Evolutionary conservation across 2,888 invertebrate genomes (phyloP).

Genomic region (Leptinotarsa rubiginosa): DNA sequence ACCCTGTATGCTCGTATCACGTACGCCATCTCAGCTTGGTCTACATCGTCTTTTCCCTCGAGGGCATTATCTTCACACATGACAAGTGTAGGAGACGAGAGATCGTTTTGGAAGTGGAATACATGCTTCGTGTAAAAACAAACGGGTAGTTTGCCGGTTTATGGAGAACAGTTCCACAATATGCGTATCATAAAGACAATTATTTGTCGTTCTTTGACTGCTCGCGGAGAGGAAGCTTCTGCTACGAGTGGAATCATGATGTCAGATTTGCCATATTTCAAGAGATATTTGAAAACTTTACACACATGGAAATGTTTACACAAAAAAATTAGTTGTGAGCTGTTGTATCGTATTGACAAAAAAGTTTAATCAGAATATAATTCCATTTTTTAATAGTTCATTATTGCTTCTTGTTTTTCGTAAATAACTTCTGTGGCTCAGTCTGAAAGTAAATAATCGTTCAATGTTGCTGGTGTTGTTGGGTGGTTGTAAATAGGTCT

Average conservation of each 20-base stretch:
- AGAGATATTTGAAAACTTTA: too few relatives aligned
- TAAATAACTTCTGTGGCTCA: too few relatives aligned
- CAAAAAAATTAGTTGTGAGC: too few relatives aligned
- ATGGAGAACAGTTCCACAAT: conserved; percentile 13
- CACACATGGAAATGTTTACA: too few relatives aligned
- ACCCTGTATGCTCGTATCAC: conserved; percentile 40
- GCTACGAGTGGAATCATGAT: not conserved
- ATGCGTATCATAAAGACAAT: conserved; percentile 2
- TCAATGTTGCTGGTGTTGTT: too few relatives aligned
- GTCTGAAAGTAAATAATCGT: too few relatives aligned
- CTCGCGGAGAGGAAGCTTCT: conserved; percentile 4
- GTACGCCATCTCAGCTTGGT: conserved; percentile 38
- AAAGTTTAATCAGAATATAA: too few relatives aligned
- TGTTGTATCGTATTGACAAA: too few relatives aligned
- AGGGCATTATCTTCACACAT: conserved; percentile 41
- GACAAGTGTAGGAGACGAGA: conserved; percentile 39
- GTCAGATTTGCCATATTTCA: not conserved
- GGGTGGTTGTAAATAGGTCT: too few relatives aligned
- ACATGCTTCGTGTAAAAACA: conserved; percentile 37
- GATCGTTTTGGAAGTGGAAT: conserved; percentile 35
- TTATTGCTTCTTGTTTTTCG: too few relatives aligned
- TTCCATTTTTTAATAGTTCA: too few relatives aligned
- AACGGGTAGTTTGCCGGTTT: conserved; percentile 29
- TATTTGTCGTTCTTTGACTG: conserved; percentile 17
- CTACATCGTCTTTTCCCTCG: conserved; percentile 32